Evolutionary conservation across 2,113 vertebrate species (phyloP).

Genomic region (Elgaria multicarinata): DNA sequence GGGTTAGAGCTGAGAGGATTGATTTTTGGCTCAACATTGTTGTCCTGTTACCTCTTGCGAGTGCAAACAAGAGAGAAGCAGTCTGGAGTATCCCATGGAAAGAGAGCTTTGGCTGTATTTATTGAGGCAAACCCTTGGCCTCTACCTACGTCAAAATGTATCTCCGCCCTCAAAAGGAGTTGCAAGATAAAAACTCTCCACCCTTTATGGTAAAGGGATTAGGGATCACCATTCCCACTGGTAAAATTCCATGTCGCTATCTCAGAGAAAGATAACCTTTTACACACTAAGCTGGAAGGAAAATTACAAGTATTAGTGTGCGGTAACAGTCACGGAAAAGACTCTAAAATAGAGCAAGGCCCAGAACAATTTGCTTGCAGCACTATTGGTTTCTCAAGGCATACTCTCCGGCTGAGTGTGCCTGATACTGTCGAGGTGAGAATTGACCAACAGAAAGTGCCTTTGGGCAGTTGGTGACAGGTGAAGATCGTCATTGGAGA

Average conservation of each 20-base stretch:
- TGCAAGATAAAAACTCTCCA: conserved; percentile 34
- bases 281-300: not conserved
- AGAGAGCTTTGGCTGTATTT: conserved; percentile 50
- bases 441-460: conserved; percentile 28
- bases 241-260: conserved; percentile 19
- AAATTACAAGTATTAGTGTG: not conserved
- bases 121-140: conserved; percentile 38
- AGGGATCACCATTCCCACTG: conserved; percentile 4
- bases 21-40: conserved; percentile 42
- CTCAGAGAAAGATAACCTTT: conserved; percentile 59
- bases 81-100: fast-evolving
- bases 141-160: not conserved
- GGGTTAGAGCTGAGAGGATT: conserved; percentile 24
- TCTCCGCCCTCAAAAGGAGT: conserved; percentile 35
- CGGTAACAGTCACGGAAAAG: not conserved
- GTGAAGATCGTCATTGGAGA: conserved; percentile 11
- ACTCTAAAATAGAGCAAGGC: not conserved
- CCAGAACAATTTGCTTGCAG: not conserved
- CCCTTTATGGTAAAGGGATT: not conserved
- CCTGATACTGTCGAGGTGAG: conserved; percentile 36
- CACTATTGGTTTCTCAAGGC: conserved; percentile 40
- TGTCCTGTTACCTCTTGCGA: not conserved
- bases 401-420: conserved; percentile 20
- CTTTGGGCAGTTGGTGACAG: conserved; percentile 40
- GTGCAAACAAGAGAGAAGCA: fast-evolving